Base-by-base conservation (phyloP, 1,140 invertebrate genomes). In the Cherax destructor region DNA sequence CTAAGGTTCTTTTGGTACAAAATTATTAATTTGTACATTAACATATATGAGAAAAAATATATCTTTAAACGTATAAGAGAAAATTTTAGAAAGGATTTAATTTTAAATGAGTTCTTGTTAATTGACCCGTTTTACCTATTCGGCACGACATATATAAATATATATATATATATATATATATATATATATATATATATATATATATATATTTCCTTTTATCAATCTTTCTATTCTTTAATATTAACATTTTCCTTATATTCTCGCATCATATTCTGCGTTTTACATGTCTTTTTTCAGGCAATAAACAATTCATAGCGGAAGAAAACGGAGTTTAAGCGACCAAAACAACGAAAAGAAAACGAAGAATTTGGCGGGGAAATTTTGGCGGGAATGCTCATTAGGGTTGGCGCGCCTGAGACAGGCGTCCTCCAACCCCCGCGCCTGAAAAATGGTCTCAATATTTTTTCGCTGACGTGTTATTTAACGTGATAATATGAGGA, bases 401-500 rank as follows among this genome's bases (percentile, higher is more conserved):
- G 83, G 21, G 65, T n/a, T 11, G 24, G 30, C 21, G 41, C 18
- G 65, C 18, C 59, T 47, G n/a, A 65, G 83, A 72, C 59, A 72
- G 16, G 47, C 69, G 6, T 24, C n/a, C 50, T 49, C 21, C 79
- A 49, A 52, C 18, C 50, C 24, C 52, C 16, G 50, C 49, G 52
- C 79, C 52, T 30, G 79, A 56, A 59, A 59, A 56, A 81, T 59
- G 52, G 79, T 6, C 52, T 30, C 79, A 59, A 81, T 81, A 81
- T 81, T 52, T 81, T 59, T 81, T 56, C 49, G 4, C 4, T 13
- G 79, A 81, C 79, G 52, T 88, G 86, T 88, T 88, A 88, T 88
- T 88, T 88, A 88, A 79, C 86, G 86, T 80, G 86, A 88, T 88
- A 88, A 56, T 78, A 88, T 88, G 86, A 88, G 86, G 41, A 79